phyloP scores from a whole-genome alignment of 1,140 invertebrate genomes.

The Neodiprion virginianus region DNA sequence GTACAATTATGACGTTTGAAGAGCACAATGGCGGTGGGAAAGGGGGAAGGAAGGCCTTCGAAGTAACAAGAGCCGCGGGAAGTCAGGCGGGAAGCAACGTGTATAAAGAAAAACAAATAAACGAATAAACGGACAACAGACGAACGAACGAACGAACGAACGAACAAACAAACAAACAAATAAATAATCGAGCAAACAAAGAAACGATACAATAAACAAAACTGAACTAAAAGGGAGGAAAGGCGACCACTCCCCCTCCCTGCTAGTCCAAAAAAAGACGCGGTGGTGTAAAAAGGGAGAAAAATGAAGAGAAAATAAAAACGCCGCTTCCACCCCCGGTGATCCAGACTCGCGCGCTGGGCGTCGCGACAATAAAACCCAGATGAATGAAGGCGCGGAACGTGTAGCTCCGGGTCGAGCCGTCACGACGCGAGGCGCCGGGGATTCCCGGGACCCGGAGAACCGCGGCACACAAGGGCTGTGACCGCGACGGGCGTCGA shows the following conservation, averaged over 20 bases:
- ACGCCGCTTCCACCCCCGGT: neutral
- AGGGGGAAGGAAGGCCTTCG: too few relatives aligned
- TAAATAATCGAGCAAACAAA: neutral
- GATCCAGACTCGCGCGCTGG: neutral
- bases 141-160: slow-evolving; percentile 4
- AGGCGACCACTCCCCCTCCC: neutral
- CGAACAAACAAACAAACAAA: neutral
- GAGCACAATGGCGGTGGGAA: neutral
- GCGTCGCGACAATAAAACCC: slow-evolving; percentile 1
- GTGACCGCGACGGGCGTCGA: too few relatives aligned
- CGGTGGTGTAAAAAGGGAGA: too few relatives aligned
- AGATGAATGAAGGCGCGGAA: neutral
- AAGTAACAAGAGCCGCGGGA: neutral
- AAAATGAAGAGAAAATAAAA: too few relatives aligned
- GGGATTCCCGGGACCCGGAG: too few relatives aligned
- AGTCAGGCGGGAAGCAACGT: neutral
- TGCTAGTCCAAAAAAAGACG: too few relatives aligned
- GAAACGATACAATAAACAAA: neutral
- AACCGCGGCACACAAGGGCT: too few relatives aligned
- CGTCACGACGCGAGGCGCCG: neutral
- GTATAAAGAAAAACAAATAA: neutral
- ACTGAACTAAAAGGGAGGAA: neutral
- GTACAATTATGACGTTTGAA: neutral
- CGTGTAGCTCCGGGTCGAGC: neutral
- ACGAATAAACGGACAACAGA: neutral